phyloP scores from a whole-genome alignment of 1,140 invertebrate genomes.

The Maniola jurtina region DNA sequence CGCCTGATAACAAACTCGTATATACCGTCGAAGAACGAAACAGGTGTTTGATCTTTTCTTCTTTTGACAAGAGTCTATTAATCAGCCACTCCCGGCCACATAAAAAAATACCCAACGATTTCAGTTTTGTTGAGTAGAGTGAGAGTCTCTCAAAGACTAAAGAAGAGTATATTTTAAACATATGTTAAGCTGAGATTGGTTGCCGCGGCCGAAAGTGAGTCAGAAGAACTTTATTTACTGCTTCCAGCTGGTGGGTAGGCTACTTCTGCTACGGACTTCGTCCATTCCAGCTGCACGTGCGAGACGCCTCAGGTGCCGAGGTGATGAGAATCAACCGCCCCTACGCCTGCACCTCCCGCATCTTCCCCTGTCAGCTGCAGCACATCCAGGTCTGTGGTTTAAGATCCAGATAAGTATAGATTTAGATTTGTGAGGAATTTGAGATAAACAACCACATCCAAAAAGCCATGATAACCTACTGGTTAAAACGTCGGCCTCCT shows the following conservation, averaged over 20 bases:
- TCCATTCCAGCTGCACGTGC: conserved; percentile 52
- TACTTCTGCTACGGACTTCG: conserved; percentile 64
- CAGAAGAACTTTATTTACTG: not conserved
- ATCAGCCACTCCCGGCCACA: too few species aligned
- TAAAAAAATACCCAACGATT: too few species aligned
- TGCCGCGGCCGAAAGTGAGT: too few species aligned
- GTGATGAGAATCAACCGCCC: conserved; percentile 57
- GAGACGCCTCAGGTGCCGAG: conserved; percentile 43
- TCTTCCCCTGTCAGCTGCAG: conserved; percentile 62
- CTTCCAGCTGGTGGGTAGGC: conserved; percentile 60
- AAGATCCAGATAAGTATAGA: too few species aligned
- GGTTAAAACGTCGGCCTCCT: too few species aligned
- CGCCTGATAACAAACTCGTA: conserved; percentile 49
- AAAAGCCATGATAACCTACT: too few species aligned
- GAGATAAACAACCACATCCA: not conserved
- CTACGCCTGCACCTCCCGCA: conserved; percentile 53
- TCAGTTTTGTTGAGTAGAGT: too few species aligned
- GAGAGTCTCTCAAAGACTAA: too few species aligned
- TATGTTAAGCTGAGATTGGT: too few species aligned
- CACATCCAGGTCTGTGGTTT: conserved; percentile 34
- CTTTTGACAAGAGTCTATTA: too few species aligned
- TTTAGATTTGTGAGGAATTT: too few species aligned
- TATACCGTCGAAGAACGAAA: conserved; percentile 63
- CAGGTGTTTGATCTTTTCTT: conserved; percentile 33
- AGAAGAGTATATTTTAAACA: too few species aligned